phyloP scores from a whole-genome alignment of 2,888 invertebrate genomes.

The Dicyrtoma fusca region DNA sequence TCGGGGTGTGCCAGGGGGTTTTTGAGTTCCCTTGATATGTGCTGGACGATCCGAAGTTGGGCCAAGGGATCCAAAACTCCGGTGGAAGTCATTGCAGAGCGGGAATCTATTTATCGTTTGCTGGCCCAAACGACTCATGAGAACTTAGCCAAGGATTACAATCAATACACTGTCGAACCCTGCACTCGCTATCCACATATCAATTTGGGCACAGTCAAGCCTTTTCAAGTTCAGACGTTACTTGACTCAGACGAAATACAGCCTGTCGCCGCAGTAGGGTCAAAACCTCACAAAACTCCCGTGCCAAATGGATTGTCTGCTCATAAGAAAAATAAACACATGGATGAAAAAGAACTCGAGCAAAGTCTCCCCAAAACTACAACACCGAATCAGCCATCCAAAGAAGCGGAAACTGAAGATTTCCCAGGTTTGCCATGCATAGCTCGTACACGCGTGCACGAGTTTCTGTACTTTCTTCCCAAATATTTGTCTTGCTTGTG shows the following conservation, averaged over 20 bases:
- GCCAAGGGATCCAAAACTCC: slow-evolving; percentile 60
- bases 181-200: slow-evolving; percentile 58
- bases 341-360: too few species aligned
- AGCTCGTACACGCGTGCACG: too few species aligned
- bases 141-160: slow-evolving; percentile 62
- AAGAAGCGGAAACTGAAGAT: background rate
- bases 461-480: too few species aligned
- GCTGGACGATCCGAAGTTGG: slow-evolving; percentile 64
- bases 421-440: slow-evolving; percentile 21
- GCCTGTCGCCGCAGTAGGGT: background rate
- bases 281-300: background rate
- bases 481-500: too few species aligned
- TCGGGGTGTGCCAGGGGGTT: slow-evolving; percentile 66
- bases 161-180: slow-evolving; percentile 58
- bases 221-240: slow-evolving; percentile 58
- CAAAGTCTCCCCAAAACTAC: background rate
- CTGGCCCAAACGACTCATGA: slow-evolving; percentile 65
- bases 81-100: slow-evolving; percentile 62
- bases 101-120: slow-evolving; percentile 64
- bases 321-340: background rate
- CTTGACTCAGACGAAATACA: slow-evolving; percentile 60
- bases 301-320: background rate
- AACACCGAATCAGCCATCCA: background rate
- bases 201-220: slow-evolving; percentile 54
- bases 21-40: slow-evolving; percentile 63